phyloP scores from a whole-genome alignment of 2,797 vertebrate genomes.

The Austrolebias charrua region DNA sequence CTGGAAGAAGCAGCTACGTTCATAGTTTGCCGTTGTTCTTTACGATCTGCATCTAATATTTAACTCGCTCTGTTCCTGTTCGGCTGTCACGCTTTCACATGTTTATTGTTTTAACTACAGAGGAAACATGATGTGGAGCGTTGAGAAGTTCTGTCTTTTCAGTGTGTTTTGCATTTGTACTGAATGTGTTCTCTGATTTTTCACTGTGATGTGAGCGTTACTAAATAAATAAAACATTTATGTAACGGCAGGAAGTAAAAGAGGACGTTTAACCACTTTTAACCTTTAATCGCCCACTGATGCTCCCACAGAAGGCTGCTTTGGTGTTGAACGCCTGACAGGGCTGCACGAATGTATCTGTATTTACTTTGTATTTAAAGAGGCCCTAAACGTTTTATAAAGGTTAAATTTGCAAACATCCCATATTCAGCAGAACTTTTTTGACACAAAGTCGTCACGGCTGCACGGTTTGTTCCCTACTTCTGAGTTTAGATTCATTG shows the following conservation, averaged over 20 bases:
- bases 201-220: conserved; percentile 6
- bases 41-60: neutral
- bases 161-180: neutral
- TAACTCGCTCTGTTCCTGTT: conserved; percentile 21
- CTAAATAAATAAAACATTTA: conserved; percentile 27
- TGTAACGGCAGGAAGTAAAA: neutral
- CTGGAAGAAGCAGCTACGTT: neutral
- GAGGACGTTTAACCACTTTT: conserved; percentile 10
- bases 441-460: neutral
- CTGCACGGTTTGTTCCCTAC: conserved; percentile 14
- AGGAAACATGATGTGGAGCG: neutral
- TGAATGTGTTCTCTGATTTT: neutral
- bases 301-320: neutral
- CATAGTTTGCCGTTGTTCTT: conserved; percentile 14
- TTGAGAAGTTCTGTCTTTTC: neutral
- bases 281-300: conserved; percentile 26
- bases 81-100: neutral
- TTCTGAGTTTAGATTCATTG: conserved; percentile 24
- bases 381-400: too few species aligned
- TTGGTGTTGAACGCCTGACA: neutral
- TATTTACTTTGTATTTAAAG: too few species aligned
- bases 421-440: too few species aligned
- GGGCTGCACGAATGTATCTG: neutral
- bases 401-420: too few species aligned
- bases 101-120: neutral